These are phyloP conservation scores for Polypedilum vanderplanki DNA, from an alignment of 1,140 invertebrate species.

Conservation along the genomic window DNA sequence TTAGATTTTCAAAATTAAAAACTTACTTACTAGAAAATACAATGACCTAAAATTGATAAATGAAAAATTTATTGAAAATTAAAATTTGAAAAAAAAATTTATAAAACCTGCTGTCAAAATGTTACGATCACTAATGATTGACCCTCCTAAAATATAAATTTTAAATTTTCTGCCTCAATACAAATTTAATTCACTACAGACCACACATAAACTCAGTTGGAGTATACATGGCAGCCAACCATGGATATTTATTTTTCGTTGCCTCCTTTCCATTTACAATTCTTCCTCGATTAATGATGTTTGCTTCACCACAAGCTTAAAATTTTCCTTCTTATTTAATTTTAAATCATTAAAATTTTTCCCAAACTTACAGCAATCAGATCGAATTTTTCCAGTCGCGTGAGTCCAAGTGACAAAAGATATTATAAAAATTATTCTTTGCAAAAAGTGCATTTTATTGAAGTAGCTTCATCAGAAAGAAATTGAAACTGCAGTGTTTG, in stretches of 20 bases:
- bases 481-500: neutral
- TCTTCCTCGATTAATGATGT: neutral
- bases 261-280: neutral
- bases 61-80: too few species aligned
- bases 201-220: neutral
- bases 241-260: neutral
- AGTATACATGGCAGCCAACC: neutral
- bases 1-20: neutral
- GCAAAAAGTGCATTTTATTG: neutral
- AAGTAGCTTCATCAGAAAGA: neutral
- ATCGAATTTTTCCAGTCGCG: neutral
- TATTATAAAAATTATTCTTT: neutral
- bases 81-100: too few species aligned
- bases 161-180: too few species aligned
- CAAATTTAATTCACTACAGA: too few species aligned
- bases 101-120: neutral
- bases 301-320: conserved; percentile 20
- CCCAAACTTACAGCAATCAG: neutral
- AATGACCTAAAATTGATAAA: neutral
- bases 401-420: neutral
- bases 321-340: neutral
- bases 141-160: neutral
- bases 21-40: neutral
- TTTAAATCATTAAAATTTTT: neutral
- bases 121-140: neutral